Evolutionary conservation across 2,888 invertebrate genomes (phyloP).

Genomic region (Patella depressa): DNA sequence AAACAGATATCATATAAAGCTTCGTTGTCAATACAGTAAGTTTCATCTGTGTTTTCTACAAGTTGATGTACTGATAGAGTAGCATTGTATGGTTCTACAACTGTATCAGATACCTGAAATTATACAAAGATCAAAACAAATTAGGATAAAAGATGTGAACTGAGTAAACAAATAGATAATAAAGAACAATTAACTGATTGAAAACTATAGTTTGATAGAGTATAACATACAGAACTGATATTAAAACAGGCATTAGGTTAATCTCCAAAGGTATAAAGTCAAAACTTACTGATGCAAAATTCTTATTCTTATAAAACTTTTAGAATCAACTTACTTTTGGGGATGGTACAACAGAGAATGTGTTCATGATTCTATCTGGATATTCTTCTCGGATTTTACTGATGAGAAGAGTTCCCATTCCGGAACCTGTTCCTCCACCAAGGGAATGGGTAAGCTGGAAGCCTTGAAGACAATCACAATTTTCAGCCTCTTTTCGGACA

Average conservation of each 20-base stretch:
- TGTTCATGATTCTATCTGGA: slow-evolving; percentile 82
- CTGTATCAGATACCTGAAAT: slow-evolving; percentile 1
- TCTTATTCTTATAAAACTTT: too few relatives aligned
- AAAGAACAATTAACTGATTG: too few relatives aligned
- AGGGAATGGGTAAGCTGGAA: slow-evolving; percentile 76
- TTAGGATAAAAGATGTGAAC: too few relatives aligned
- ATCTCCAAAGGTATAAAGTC: too few relatives aligned
- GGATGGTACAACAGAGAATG: slow-evolving; percentile 93
- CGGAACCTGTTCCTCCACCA: slow-evolving; percentile 90
- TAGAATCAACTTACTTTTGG: slow-evolving; percentile 76
- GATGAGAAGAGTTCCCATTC: slow-evolving; percentile 91
- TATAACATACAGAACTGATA: too few relatives aligned
- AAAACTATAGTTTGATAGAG: too few relatives aligned
- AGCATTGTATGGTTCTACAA: not conserved
- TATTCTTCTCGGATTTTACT: slow-evolving; percentile 90
- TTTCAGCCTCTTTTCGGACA: slow-evolving; percentile 65
- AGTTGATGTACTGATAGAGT: slow-evolving; percentile 7
- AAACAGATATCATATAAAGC: slow-evolving; percentile 6
- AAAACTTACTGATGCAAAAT: too few relatives aligned
- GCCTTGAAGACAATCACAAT: slow-evolving; percentile 67
- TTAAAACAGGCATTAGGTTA: too few relatives aligned
- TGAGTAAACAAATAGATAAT: too few relatives aligned
- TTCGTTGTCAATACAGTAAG: slow-evolving; percentile 8
- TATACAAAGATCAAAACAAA: not conserved
- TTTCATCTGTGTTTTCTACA: slow-evolving; percentile 7